Evolutionary conservation across 2,888 invertebrate genomes (phyloP), one percentile per base, ranked within the genome.

Genomic region (Drosophila phalerata): DNA sequence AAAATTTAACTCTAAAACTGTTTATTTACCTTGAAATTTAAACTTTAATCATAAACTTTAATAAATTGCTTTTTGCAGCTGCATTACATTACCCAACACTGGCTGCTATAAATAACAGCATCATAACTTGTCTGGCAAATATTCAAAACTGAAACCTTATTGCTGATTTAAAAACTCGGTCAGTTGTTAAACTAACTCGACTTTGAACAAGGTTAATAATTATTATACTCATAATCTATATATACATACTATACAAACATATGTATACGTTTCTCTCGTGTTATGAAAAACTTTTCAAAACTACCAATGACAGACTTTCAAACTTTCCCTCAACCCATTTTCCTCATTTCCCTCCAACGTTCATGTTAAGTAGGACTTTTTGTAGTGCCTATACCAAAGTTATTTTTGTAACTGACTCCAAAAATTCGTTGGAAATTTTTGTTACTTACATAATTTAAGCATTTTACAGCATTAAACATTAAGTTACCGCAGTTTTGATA

Each of bases 291-390:
- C 42, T 55, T 55, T 42, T n/a, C 13, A 40, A 42, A 42, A 43
- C 45, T 19, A 32, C 55, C 42, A 42, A 55, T 55, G 55, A 30
- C 55, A 55, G 55, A 55, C 42, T 43, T 55, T 42, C 42, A 55
- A 55, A 55, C 30, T 55, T 55, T 17, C 13, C 25, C 15, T 13
- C n/a, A n/a, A n/a, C n/a, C n/a, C n/a, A n/a, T n/a, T 15, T 8
- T 2, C 28, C 17, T 11, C 6, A 2, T 25, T 10, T 2, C 5
- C 22, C 22, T n/a, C 34, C 15, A 13, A 4, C 42, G n/a, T n/a
- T n/a, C n/a, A 51, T 38, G 51, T 37, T 22, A 5, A 10, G 34
- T 34, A 51, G 25, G 37, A 52, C 22, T 52, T 28, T 10, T 28
- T 52, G 25, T 52, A 40, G 52, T 15, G 15, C 38, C 38, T 30